Evolutionary conservation across 2,888 invertebrate species (phyloP).

Genomic region (Pelosia muscerda): DNA sequence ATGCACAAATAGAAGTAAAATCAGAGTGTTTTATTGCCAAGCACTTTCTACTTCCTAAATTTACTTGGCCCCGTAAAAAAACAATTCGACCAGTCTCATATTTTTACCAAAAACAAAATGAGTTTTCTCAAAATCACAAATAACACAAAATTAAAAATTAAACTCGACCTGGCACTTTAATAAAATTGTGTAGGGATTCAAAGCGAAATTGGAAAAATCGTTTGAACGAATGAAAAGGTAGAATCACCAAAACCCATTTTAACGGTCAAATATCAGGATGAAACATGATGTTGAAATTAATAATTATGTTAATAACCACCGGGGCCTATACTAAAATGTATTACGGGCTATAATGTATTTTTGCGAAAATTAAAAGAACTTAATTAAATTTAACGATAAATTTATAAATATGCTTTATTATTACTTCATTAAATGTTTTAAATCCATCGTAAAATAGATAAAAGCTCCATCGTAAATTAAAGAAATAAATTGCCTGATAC

Average conservation of each 20-base stretch:
- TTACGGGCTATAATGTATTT: conserved; percentile 28
- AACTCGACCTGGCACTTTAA: conserved; percentile 44
- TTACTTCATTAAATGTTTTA: conserved; percentile 29
- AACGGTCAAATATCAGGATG: conserved; percentile 43
- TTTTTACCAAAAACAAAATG: conserved; percentile 36
- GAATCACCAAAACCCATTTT: conserved; percentile 44
- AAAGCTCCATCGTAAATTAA: conserved; percentile 29
- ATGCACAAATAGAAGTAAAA: conserved; percentile 11
- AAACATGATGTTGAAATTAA: conserved; percentile 22
- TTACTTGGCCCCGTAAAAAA: conserved; percentile 31
- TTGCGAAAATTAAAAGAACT: conserved; percentile 33
- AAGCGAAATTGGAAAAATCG: conserved; percentile 44
- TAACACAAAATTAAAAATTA: conserved; percentile 34
- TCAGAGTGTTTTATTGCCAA: background rate
- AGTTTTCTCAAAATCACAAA: conserved; percentile 37
- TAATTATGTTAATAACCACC: conserved; percentile 40
- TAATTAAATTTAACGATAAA: conserved; percentile 41
- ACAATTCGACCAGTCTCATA: conserved; percentile 32
- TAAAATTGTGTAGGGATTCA: conserved; percentile 33
- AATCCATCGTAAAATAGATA: conserved; percentile 30
- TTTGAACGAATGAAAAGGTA: conserved; percentile 30
- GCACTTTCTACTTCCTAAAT: conserved; percentile 16
- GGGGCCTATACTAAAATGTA: conserved; percentile 35
- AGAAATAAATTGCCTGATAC: conserved; percentile 32
- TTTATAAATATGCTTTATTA: conserved; percentile 33